Base-by-base conservation (phyloP, 2,888 invertebrate species). In the Philhelius pedissequus region DNA sequence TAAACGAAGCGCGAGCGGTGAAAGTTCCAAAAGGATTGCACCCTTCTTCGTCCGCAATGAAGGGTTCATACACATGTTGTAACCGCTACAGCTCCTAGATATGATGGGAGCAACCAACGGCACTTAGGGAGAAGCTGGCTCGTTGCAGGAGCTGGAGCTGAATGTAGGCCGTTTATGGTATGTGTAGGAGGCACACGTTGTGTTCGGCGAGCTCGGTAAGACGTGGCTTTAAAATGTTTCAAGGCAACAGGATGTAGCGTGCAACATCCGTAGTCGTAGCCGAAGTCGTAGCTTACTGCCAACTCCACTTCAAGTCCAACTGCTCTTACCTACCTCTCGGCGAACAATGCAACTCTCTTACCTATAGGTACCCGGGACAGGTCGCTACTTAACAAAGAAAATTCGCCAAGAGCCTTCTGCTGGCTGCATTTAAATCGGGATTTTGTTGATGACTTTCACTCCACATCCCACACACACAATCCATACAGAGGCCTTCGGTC, bases 211-310 rank as follows among this genome's bases (percentile, higher is more conserved):
- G 50, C 79, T 52, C 50, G 62, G 18, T 40, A 38, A 35, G 27
- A 30, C 43, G 68, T 15, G 35, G 77, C 70, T 32, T 70, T 79
- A 74, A 58, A 79, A 79, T 66, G 52, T 84, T 84, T 80, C 84
- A 84, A 80, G 80, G 84, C 84, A 84, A 79, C 71, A 84, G 79
- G 68, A 84, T 80, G 76, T 80, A 68, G 75, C 75, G 68, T 84
- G 80, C 75, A 60, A 84, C 79, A 76, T 84, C 80, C 80, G 80
- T 43, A 60, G 40, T 15, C 11, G 25, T 84, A 70, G 83, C 69
- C 30, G 32, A 18, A 40, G 15, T 5, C 8, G 40, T 75, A 43
- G 84, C 83, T 74, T 83, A 79, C 79, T 74, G 74, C 58, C 52
- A 56, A 68, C 56, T 70, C 68, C 74, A 70, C 79, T 75, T 45